Evolutionary conservation across 2,888 invertebrate species (phyloP).

Genomic region (Lysandra coridon): DNA sequence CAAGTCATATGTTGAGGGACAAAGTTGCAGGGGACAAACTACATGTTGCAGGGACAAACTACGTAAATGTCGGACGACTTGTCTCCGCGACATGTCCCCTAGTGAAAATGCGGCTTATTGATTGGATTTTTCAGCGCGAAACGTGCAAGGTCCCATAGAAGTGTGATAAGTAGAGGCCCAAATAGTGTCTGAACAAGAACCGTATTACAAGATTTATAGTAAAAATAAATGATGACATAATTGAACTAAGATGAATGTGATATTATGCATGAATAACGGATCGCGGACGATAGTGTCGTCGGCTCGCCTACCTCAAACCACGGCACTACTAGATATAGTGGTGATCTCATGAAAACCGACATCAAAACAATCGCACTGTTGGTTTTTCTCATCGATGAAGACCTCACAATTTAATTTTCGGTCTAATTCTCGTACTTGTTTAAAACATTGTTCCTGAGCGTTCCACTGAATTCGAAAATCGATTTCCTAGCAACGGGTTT

Average conservation of each 20-base stretch:
- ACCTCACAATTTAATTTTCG: slow-evolving; percentile 2
- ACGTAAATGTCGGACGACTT: no score
- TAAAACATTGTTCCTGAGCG: not conserved
- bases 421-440: not conserved
- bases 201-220: not conserved
- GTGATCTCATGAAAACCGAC: slow-evolving; percentile 66
- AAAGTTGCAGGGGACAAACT: no score
- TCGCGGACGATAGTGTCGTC: slow-evolving; percentile 12
- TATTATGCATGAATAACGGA: slow-evolving; percentile 24
- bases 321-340: slow-evolving; percentile 63
- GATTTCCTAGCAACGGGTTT: not conserved
- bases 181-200: no score
- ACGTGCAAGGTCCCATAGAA: not conserved
- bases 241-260: not conserved
- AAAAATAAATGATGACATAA: not conserved
- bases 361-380: slow-evolving; percentile 8
- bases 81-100: no score
- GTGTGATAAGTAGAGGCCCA: no score
- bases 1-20: no score
- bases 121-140: not conserved
- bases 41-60: no score
- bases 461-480: not conserved
- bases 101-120: not conserved
- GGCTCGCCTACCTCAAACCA: slow-evolving; percentile 42
- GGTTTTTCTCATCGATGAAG: slow-evolving; percentile 5